Evolutionary conservation across 2,888 invertebrate species (phyloP).

Genomic region (Tachina lurida): DNA sequence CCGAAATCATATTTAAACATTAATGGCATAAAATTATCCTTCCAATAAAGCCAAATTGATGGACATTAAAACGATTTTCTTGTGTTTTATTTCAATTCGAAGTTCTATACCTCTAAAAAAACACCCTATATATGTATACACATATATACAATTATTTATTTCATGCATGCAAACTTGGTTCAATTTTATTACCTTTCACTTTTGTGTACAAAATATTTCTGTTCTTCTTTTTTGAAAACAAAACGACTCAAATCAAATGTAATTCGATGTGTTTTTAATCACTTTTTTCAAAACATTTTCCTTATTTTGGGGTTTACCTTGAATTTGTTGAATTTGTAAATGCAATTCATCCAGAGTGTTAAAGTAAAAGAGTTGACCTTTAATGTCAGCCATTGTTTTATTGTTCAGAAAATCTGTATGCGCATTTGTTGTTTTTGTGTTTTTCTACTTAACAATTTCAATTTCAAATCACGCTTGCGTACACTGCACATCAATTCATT

Average conservation of each 20-base stretch:
- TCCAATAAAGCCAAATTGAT: too few species aligned
- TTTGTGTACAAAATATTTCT: background rate
- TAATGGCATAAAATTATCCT: too few species aligned
- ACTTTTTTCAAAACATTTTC: background rate
- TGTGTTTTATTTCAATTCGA: too few species aligned
- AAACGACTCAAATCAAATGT: background rate
- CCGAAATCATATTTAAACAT: too few species aligned
- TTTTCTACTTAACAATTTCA: background rate
- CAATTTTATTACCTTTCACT: slow-evolving; percentile 39
- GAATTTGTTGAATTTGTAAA: slow-evolving; percentile 35
- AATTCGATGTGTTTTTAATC: slow-evolving; percentile 3
- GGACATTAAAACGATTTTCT: too few species aligned
- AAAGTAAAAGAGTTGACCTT: slow-evolving; percentile 47
- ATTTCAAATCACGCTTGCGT: slow-evolving; percentile 20
- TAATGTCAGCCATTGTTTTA: slow-evolving; percentile 31
- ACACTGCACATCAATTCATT: slow-evolving; percentile 24
- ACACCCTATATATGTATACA: too few species aligned
- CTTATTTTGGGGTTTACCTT: slow-evolving; percentile 41
- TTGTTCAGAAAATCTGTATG: background rate
- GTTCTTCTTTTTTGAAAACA: background rate
- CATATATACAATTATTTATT: background rate
- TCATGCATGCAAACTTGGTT: background rate
- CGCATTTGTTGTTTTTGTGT: background rate
- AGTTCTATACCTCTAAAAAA: too few species aligned
- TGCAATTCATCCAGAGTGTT: slow-evolving; percentile 37